Base-by-base conservation (phyloP, 2,113 vertebrate species). In the Drymodes brunneopygia region DNA sequence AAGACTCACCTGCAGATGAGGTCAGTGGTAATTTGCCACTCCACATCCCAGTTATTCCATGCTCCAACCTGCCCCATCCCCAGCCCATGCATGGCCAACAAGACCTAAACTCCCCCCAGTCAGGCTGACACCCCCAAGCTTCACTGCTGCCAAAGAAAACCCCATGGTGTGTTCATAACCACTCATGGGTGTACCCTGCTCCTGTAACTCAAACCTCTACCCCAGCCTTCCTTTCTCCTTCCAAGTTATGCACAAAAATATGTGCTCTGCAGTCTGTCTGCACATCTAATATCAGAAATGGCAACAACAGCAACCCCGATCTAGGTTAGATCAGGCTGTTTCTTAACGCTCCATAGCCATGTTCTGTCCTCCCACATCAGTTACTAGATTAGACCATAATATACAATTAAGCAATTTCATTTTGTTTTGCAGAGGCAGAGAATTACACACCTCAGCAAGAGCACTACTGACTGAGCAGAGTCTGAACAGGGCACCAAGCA, bases 231-330 rank as follows among this genome's bases (percentile, higher is more conserved):
- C 36, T 5, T 35, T 61, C 57, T 56, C 27, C 74, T 44, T 47
- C 19, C 6, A 77, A 73, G 25, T 3, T 53, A 17, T 15, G 19
- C 31, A 18, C 2, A 4, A 18, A 75, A 47, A 58, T 1, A 7
- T 1, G 4, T 44, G 45, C 71, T 75, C 16, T 27, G 25, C 31
- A 75, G 23, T 35, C 33, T 53, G 36, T 18, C 51, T 33, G 8
- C 4, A 67, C 14, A 40, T 9, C 45, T 40, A 20, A 80, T 72
- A 57, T 9, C 62, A 77, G 48, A 88, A 48, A 57, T 5, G 7
- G 38, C 56, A 74, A 57, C 0, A 1, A 33, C 53, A 51, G 51
- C 28, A 22, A 54, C 54, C 64, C 50, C 2, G 0, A 20, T 17
- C 19, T 10, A 67, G 29, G 27, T 56, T 24, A 62, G 20, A 33